Conservation (phyloP, 1,140 invertebrate species). For the Meloidogyne exigua region DNA sequence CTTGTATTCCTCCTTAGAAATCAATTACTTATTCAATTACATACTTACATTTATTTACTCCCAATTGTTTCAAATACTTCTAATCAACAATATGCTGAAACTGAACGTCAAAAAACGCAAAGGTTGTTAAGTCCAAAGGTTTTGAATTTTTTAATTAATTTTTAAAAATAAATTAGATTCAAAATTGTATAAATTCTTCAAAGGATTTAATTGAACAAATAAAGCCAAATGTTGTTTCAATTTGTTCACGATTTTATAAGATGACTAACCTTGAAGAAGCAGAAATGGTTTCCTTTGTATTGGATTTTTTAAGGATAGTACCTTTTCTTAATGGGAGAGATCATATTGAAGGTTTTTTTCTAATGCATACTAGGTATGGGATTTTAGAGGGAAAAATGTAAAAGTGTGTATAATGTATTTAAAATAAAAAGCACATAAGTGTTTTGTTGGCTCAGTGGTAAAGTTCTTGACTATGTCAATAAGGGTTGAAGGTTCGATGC, state of each 20-base stretch:
- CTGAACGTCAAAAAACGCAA: neutral
- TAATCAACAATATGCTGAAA: conserved; percentile 4
- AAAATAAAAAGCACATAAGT: neutral
- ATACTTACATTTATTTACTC: conserved; percentile 41
- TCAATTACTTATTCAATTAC: conserved; percentile 44
- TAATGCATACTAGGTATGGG: too few relatives aligned
- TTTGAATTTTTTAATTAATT: neutral
- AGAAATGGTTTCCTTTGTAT: conserved; percentile 39
- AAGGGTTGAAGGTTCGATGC: conserved; percentile 13
- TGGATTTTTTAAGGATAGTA: conserved; percentile 29
- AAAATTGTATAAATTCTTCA: conserved; percentile 15
- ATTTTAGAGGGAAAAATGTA: too few relatives aligned
- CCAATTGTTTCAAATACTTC: conserved; percentile 32
- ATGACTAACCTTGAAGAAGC: conserved; percentile 31
- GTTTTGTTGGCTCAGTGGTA: too few relatives aligned
- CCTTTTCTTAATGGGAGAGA: conserved; percentile 37
- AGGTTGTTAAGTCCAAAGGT: neutral
- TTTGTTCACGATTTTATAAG: conserved; percentile 32
- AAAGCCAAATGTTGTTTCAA: conserved; percentile 21
- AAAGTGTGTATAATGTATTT: neutral
- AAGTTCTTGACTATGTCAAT: too few relatives aligned
- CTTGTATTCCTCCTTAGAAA: conserved; percentile 42
- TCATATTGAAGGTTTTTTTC: conserved; percentile 41
- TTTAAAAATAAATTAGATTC: conserved; percentile 22
- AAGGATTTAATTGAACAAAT: conserved; percentile 16